Evolutionary conservation across 2,113 vertebrate genomes (phyloP).

Genomic region (Pontoporia blainvillei): DNA sequence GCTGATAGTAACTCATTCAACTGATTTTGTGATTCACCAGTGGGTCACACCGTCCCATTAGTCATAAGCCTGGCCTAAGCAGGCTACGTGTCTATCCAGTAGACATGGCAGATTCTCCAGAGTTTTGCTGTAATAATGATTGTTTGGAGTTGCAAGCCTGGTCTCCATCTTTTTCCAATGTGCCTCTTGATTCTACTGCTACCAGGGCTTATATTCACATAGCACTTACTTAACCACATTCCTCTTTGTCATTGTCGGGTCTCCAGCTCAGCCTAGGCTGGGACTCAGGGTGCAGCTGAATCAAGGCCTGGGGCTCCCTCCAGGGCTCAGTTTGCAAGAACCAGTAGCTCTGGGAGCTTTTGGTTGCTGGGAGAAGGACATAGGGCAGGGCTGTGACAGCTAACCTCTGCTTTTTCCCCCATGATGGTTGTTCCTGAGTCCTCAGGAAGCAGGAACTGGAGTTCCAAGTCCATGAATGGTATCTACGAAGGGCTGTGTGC

Average conservation of each 20-base stretch:
- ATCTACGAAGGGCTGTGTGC: fast-evolving
- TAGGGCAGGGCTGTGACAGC: background rate
- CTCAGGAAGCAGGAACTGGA: background rate
- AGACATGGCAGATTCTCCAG: background rate
- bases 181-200: background rate
- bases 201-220: background rate
- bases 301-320: background rate
- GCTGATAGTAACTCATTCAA: conserved; percentile 29
- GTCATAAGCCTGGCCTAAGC: background rate
- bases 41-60: background rate
- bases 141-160: background rate
- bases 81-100: background rate
- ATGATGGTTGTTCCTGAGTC: fast-evolving
- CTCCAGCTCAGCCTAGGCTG: background rate
- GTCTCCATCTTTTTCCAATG: background rate
- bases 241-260: background rate
- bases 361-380: background rate
- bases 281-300: background rate
- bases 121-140: background rate
- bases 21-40: background rate
- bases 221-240: background rate
- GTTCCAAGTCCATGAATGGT: background rate
- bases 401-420: background rate
- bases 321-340: background rate
- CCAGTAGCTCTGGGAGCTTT: background rate